Evolutionary conservation across 2,797 vertebrate genomes (phyloP), one percentile per base, ranked within the genome.

Genomic region (Falco cherrug): DNA sequence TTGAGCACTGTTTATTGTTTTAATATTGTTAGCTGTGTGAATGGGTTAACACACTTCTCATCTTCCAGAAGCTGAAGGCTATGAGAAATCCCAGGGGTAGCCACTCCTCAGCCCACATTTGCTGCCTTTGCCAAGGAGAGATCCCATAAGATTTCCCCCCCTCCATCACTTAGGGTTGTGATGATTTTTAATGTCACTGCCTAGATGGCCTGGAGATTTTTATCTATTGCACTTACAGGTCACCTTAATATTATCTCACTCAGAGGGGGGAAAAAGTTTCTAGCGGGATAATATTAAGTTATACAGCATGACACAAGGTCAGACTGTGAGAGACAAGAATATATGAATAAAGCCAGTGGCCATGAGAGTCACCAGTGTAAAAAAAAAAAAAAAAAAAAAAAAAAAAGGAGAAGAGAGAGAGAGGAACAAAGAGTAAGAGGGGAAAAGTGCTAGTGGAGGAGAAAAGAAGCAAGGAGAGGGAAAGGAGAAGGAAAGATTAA

Each of bases 311-410:
- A 96, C 96, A 97, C 94, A 97, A 97, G 97, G 97, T 97, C 97
- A 97, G 88, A 89, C 79, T 96, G 90, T 91, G 95, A 96, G 96
- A 97, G 96, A 97, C 97, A 96, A 92, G 97, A 97, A 97, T 97
- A 97, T 97, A 97, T 97, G 97, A 97, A 97, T 97, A 97, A 97
- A 96, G 95, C 97, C 97, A 97, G 92, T 97, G 97, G 97, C 96
- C 96, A 97, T 95, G 93, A 95, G 95, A 97, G 92, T 86, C 97
- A 96, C 94, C 47, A 90, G 76, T 68, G 91, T 84, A 84, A 60
- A 89, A 93, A 91, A 88, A 60, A 79, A 48, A 43, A 80, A 31
- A 10, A 82, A 82, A 50, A 76, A 59, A 56, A 19, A 57, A 47
- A 29, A 74, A 56, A 21, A 22, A 22, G n/a, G 39, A 28, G 20